These are phyloP conservation scores for Terrapene triunguis DNA, from an alignment of 2,113 vertebrate genomes.

Conservation along the genomic window DNA sequence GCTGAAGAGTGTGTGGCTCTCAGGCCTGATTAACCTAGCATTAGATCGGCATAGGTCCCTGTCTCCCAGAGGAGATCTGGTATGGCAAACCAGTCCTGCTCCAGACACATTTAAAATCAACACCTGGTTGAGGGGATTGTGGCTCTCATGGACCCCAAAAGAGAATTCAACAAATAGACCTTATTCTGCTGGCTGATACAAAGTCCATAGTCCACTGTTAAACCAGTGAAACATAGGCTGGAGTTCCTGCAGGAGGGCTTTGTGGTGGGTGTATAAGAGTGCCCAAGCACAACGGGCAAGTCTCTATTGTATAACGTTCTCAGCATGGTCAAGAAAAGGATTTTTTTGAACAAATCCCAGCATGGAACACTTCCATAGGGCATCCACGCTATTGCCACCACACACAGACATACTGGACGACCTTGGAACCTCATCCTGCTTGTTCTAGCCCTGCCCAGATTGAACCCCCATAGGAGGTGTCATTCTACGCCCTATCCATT, in stretches of 20 bases:
- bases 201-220: not conserved
- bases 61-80: not conserved
- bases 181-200: not conserved
- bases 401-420: not conserved
- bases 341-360: not conserved
- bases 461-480: not conserved
- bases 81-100: not conserved
- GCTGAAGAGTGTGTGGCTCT: not conserved
- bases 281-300: not conserved
- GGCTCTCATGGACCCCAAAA: not conserved
- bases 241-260: not conserved
- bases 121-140: not conserved
- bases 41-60: not conserved
- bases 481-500: not conserved
- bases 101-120: not conserved
- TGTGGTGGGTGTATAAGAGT: not conserved
- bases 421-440: not conserved
- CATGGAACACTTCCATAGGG: not conserved
- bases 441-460: not conserved
- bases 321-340: not conserved
- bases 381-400: not conserved
- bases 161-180: not conserved
- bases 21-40: not conserved
- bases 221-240: not conserved
- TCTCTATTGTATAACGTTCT: not conserved